Evolutionary conservation across 30 jellyfish, hydroid and myxozoan genomes (phyloP), one percentile per base, ranked within the genome.

Genomic region (Kudoa iwatai): DNA sequence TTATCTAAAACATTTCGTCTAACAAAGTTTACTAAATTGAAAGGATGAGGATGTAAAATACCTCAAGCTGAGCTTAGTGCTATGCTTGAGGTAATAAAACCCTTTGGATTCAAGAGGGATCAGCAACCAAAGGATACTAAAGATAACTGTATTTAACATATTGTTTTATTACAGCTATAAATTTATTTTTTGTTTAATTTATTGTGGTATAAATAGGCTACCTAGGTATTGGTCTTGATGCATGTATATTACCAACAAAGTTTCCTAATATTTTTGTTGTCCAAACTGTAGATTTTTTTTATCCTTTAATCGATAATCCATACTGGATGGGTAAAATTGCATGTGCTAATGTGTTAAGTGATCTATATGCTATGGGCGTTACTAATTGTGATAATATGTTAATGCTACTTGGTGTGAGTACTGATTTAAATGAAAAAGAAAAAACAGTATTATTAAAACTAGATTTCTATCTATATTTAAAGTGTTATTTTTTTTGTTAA

Each of bases 11-110:
- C 85, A 17, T 74, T 74, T 39, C 34, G 88, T 6, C 48, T 74
- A 15, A 74, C 94, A 0, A 64, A 57, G 32, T 74, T 18, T 44
- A 74, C 94, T 24, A 62, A 62, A 25, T 52, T 74, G 17, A 74
- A 74, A 45, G 94, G 94, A 51, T 74, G 94, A 74, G 94, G 94
- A 12, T 74, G 94, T 44, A 74, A 74, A 49, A 84, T 74, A 53
- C 94, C 94, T 62, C 94, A 63, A 45, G 88, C 60, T 42, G 85
- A 60, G 48, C 54, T n/a, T n/a, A n/a, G n/a, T n/a, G n/a, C n/a
- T n/a, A n/a, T n/a, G n/a, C n/a, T n/a, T n/a, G n/a, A n/a, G n/a
- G n/a, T n/a, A n/a, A n/a, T n/a, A n/a, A n/a, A n/a, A n/a, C n/a
- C n/a, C n/a, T n/a, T n/a, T n/a, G n/a, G n/a, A n/a, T n/a, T n/a